These are phyloP conservation scores for Rhinichthys klamathensis DNA, from an alignment of 2,113 vertebrate species.

Conservation along the genomic window DNA sequence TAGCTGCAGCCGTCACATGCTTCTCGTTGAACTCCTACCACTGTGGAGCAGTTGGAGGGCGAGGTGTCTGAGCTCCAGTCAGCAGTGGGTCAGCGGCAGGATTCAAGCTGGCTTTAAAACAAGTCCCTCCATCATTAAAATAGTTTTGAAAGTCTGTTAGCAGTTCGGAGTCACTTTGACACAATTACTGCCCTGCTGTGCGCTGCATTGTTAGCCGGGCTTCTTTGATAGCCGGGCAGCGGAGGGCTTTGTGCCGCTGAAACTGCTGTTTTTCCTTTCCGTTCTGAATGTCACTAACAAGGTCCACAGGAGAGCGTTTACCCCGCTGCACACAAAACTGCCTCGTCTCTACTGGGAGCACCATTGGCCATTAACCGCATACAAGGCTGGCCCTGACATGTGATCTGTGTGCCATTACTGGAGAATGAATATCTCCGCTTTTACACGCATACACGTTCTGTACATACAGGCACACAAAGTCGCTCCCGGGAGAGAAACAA, in stretches of 20 bases:
- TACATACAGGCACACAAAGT: background rate
- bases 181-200: constrained; percentile 48
- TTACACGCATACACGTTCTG: constrained; percentile 26
- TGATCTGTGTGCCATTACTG: constrained; percentile 34
- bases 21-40: background rate
- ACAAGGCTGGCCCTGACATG: constrained; percentile 31
- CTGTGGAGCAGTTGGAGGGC: background rate
- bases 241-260: constrained; percentile 39
- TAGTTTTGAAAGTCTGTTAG: constrained; percentile 59
- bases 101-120: constrained; percentile 32
- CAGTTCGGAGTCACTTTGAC: constrained; percentile 57
- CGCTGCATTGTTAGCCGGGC: constrained; percentile 50
- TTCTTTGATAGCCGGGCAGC: constrained; percentile 39
- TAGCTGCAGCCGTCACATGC: background rate
- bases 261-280: constrained; percentile 36
- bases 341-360: constrained; percentile 49
- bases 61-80: constrained; percentile 3
- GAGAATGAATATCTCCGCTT: constrained; percentile 15
- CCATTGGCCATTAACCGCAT: constrained; percentile 48
- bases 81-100: constrained; percentile 37
- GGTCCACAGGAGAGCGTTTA: constrained; percentile 57
- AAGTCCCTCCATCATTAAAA: constrained; percentile 58
- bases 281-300: constrained; percentile 58
- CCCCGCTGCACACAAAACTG: constrained; percentile 23
- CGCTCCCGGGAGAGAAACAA: constrained; percentile 1